phyloP scores from a whole-genome alignment of 2,797 vertebrate species.

The Poecilia gillii region DNA sequence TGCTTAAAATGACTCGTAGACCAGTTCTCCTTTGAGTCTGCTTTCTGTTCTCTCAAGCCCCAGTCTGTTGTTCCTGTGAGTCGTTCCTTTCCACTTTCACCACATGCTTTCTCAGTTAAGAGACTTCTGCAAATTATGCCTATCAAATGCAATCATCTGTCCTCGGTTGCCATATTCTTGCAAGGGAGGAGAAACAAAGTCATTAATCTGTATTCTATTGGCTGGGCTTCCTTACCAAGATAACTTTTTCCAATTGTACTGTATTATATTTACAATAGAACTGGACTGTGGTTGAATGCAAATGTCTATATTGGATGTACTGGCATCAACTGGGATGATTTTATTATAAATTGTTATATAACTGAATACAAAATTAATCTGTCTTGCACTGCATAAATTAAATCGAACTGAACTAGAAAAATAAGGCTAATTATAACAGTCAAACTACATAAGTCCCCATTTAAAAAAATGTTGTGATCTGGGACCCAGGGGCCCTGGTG shows the following conservation, averaged over 20 bases:
- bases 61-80: neutral
- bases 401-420: neutral
- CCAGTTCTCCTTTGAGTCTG: neutral
- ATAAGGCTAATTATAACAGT: neutral
- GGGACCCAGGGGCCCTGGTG: constrained; percentile 41
- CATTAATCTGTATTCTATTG: neutral
- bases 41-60: neutral
- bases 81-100: neutral
- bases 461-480: neutral
- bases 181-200: neutral
- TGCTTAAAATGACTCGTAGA: neutral
- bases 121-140: neutral
- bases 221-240: neutral
- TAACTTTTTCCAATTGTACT: neutral
- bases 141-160: neutral
- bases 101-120: neutral
- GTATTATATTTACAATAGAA: neutral
- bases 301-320: neutral
- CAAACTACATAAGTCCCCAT: neutral
- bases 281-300: neutral
- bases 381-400: neutral
- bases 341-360: neutral
- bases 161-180: neutral
- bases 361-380: neutral
- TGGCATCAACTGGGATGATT: neutral